Percentiles rank a stretch among this genome's conserved stretches.
phyloP scores from a whole-genome alignment of 2,113 vertebrate species.

The Calyptommatus sinebrachiatus region DNA sequence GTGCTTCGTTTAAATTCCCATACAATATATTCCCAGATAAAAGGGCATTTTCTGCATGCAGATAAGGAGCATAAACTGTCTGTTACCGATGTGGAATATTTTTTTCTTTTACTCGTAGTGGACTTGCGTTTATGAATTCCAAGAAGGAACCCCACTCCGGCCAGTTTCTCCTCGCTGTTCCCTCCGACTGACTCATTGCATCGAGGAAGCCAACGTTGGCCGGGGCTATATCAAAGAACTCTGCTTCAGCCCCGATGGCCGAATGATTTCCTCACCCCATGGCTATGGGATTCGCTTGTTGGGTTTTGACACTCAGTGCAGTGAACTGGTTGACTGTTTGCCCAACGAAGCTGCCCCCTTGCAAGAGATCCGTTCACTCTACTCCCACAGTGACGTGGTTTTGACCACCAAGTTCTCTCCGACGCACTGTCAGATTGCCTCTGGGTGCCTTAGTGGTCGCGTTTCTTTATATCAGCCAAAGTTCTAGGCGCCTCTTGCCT shows the following conservation, averaged over 20 bases:
- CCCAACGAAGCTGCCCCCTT: constrained; percentile 88
- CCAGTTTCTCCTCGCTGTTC: constrained; percentile 90
- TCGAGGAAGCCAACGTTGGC: constrained; percentile 96
- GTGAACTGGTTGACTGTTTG: constrained; percentile 93
- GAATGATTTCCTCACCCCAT: constrained; percentile 95
- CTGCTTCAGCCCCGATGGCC: constrained; percentile 96
- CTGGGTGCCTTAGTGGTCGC: constrained; percentile 96
- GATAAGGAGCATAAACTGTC: not conserved
- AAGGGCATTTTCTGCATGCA: not conserved
- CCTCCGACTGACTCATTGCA: constrained; percentile 92
- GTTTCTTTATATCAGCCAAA: constrained; percentile 98
- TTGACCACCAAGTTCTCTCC: constrained; percentile 99
- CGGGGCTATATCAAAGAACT: constrained; percentile 97
- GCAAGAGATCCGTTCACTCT: constrained; percentile 91
- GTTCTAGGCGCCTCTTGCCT: constrained; percentile 79
- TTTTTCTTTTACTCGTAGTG: constrained; percentile 75
- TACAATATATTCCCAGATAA: not conserved
- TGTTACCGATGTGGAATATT: constrained; percentile 8
- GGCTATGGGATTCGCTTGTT: constrained; percentile 94
- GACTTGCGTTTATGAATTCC: constrained; percentile 99
- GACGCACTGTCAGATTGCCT: constrained; percentile 98
- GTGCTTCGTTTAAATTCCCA: not conserved
- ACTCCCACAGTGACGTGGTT: constrained; percentile 96
- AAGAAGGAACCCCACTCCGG: constrained; percentile 82
- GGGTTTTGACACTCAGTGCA: constrained; percentile 89